Percentiles rank a stretch among this genome's conserved stretches.
Evolutionary conservation across 1,140 invertebrate species (phyloP).

Genomic region (Oryzaephilus surinamensis): DNA sequence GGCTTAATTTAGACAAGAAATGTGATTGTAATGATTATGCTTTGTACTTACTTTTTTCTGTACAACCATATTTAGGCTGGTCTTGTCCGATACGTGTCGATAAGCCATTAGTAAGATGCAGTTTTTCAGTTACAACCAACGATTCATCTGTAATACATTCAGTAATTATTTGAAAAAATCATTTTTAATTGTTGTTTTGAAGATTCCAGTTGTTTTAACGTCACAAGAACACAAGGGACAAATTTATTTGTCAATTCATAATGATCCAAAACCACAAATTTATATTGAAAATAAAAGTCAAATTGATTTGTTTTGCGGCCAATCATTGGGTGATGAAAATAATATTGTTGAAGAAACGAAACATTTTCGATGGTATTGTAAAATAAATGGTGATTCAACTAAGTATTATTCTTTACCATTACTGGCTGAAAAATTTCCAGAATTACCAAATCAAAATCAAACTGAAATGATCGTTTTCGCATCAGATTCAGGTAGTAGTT

Average conservation of each 20-base stretch:
- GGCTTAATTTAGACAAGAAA: constrained; percentile 29
- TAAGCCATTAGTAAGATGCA: constrained; percentile 14
- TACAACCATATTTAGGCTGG: constrained; percentile 37
- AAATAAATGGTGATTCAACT: constrained; percentile 17
- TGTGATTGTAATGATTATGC: constrained; percentile 23
- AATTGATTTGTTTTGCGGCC: constrained; percentile 25
- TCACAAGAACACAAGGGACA: constrained; percentile 45
- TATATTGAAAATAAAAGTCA: constrained; percentile 30
- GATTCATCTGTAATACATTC: constrained; percentile 1
- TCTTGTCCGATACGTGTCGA: constrained; percentile 45
- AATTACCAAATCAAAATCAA: constrained; percentile 19
- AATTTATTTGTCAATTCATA: constrained; percentile 45
- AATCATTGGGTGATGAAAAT: constrained; percentile 19
- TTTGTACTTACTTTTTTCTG: constrained; percentile 34
- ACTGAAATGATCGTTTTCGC: constrained; percentile 9
- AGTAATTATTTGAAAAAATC: not conserved
- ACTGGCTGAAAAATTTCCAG: constrained; percentile 32
- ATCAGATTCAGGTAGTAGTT: not conserved
- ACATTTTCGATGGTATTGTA: constrained; percentile 32
- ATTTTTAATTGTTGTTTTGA: constrained; percentile 7
- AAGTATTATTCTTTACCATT: constrained; percentile 35
- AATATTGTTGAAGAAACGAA: constrained; percentile 24
- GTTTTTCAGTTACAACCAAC: constrained; percentile 9
- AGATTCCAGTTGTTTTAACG: constrained; percentile 41
- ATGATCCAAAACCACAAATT: constrained; percentile 44